These are phyloP conservation scores for Amphiduros pacificus DNA, from an alignment of 2,888 invertebrate genomes.

Conservation along the genomic window DNA sequence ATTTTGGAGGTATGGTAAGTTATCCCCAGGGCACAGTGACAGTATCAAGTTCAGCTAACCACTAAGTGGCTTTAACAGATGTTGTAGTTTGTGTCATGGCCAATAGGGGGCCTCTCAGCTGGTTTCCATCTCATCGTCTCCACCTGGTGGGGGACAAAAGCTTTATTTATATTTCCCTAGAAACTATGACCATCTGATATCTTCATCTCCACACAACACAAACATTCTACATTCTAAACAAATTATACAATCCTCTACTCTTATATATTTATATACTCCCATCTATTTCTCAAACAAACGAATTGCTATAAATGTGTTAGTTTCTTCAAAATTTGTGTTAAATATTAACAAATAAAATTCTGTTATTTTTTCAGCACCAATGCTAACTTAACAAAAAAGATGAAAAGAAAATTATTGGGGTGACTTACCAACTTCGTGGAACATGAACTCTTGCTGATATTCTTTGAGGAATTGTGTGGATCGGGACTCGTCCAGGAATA, in stretches of 20 bases:
- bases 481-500: slow-evolving; percentile 92
- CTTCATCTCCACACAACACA: too few species aligned
- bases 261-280: too few species aligned
- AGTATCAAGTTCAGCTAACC: too few species aligned
- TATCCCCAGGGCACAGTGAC: too few species aligned
- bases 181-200: neutral
- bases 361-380: neutral
- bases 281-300: too few species aligned
- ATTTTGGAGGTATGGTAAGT: too few species aligned
- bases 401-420: neutral
- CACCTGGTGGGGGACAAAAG: slow-evolving; percentile 7
- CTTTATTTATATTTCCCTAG: neutral
- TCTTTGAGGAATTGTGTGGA: slow-evolving; percentile 92
- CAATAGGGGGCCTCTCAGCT: too few species aligned
- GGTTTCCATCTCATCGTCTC: slow-evolving; percentile 6
- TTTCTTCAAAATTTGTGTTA: neutral
- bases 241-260: too few species aligned
- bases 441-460: slow-evolving; percentile 95
- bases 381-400: too few species aligned
- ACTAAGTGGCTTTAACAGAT: too few species aligned
- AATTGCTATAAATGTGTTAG: neutral
- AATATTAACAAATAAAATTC: neutral
- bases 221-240: too few species aligned
- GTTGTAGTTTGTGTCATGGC: too few species aligned
- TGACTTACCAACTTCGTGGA: slow-evolving; percentile 56